These are phyloP conservation scores for Zoanthus gigantus DNA, from an alignment of 92 coral and sea anemone species.

Conservation along the genomic window DNA sequence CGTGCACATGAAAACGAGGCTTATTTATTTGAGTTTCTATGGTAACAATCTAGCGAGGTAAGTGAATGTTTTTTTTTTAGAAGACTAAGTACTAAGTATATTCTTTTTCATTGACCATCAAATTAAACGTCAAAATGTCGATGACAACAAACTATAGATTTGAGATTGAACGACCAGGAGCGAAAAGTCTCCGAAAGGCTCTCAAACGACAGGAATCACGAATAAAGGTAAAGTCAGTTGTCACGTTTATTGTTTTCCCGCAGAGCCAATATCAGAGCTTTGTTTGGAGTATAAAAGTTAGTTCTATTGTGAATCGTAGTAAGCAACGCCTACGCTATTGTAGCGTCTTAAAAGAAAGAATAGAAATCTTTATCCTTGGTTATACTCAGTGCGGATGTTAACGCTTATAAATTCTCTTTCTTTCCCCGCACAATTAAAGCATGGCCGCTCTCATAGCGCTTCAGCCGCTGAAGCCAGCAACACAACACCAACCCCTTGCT, in stretches of 20 bases:
- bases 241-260: not conserved
- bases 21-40: not conserved
- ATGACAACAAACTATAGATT: constrained; percentile 94
- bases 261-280: not conserved
- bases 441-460: too few relatives aligned
- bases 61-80: not conserved
- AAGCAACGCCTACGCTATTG: not conserved
- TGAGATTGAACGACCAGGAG: constrained; percentile 94
- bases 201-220: constrained; percentile 88
- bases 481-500: too few relatives aligned
- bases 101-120: not conserved
- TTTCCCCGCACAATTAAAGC: too few relatives aligned
- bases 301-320: constrained; percentile 15
- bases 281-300: constrained; percentile 24
- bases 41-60: not conserved
- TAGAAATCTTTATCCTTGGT: not conserved
- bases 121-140: constrained; percentile 71
- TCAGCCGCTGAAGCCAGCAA: too few relatives aligned
- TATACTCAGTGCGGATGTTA: too few relatives aligned
- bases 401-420: too few relatives aligned
- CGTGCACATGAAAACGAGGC: constrained; percentile 1
- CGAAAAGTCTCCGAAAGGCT: constrained; percentile 87
- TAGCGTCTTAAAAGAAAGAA: constrained; percentile 16
- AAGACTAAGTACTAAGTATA: not conserved
- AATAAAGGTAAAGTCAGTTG: constrained; percentile 70